Evolutionary conservation across 2,113 vertebrate genomes (phyloP).

Genomic region (Amblyornis subalaris): DNA sequence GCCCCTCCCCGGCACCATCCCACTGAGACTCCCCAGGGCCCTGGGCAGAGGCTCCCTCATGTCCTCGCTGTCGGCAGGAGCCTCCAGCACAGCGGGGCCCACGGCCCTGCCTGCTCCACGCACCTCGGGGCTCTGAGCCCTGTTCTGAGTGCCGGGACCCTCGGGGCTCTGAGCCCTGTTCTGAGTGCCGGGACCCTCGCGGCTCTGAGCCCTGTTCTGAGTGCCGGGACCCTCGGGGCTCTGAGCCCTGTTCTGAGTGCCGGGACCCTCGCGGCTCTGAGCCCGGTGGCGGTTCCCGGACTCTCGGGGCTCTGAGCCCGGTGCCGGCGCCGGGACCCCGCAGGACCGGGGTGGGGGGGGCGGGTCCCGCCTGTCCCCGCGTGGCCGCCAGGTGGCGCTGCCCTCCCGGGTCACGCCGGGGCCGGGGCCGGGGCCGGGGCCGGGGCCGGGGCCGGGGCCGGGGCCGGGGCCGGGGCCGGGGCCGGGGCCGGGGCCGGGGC

Average conservation of each 20-base stretch:
- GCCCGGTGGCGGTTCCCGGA: neutral
- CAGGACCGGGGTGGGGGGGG: no score
- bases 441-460: no score
- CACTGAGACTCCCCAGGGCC: rapidly evolving
- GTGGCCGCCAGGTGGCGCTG: neutral
- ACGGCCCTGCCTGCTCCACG: no score
- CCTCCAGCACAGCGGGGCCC: neutral
- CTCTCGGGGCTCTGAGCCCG: neutral
- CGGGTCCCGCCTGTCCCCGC: no score
- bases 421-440: neutral
- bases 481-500: no score
- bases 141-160: rapidly evolving
- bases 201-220: neutral
- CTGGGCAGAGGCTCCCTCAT: rapidly evolving
- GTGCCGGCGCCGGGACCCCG: neutral
- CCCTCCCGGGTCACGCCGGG: neutral
- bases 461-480: no score
- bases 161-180: neutral
- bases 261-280: neutral
- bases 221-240: no score
- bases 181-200: neutral
- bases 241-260: no score
- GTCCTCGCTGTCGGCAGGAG: rapidly evolving
- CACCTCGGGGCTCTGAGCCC: neutral
- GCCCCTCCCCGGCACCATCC: rapidly evolving